These are phyloP conservation scores for Embiotoca jacksoni DNA, from an alignment of 2,113 vertebrate species.

Conservation along the genomic window DNA sequence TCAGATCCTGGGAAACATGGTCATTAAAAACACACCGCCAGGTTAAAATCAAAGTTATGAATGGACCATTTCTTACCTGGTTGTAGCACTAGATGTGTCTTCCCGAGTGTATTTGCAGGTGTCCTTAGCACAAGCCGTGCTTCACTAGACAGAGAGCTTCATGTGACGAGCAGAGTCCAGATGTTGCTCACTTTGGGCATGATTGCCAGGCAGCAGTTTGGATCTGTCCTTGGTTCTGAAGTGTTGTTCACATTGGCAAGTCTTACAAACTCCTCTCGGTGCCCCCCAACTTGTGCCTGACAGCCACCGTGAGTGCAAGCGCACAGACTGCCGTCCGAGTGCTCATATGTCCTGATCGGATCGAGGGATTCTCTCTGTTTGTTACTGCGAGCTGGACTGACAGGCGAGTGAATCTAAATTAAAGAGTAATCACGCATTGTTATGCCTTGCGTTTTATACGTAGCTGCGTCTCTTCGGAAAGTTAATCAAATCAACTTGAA, in stretches of 20 bases:
- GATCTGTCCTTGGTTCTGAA: conserved; percentile 85
- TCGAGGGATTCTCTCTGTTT: conserved; percentile 12
- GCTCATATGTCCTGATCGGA: conserved; percentile 30
- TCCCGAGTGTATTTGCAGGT: conserved; percentile 16
- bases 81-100: background rate
- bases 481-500: conserved; percentile 55
- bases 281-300: conserved; percentile 54
- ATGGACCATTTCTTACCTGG: conserved; percentile 44
- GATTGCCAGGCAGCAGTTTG: conserved; percentile 59
- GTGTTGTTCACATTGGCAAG: conserved; percentile 36
- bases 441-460: background rate
- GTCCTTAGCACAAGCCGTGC: conserved; percentile 4
- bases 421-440: background rate
- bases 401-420: background rate
- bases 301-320: conserved; percentile 17
- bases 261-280: conserved; percentile 56
- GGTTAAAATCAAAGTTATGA: background rate
- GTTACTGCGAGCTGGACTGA: background rate
- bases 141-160: conserved; percentile 37
- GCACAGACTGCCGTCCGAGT: conserved; percentile 18
- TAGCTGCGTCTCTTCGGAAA: conserved; percentile 14
- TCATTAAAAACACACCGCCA: background rate
- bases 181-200: conserved; percentile 65
- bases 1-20: too few species aligned
- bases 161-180: conserved; percentile 63